Evolutionary conservation across 2,888 invertebrate genomes (phyloP), one percentile per base, ranked within the genome.

Genomic region (Protophormia terraenovae): DNA sequence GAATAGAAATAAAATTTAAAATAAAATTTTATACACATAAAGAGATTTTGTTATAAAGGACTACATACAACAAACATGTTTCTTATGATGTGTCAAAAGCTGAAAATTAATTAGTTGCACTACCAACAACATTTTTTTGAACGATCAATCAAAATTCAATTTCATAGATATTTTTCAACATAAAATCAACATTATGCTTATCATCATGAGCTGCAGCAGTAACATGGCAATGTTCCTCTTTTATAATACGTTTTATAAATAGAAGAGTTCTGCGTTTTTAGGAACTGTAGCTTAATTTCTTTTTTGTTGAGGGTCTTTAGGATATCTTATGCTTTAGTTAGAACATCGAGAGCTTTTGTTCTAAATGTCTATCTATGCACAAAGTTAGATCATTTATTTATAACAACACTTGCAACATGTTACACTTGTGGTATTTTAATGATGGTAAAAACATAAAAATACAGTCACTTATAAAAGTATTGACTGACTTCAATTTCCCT

Each of bases 71-170:
- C 27, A 41, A 27, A 66, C 27, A 27, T 19, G 38, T n/a, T 67
- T 55, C n/a, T 22, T 16, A 27, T 29, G 58, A 78, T 79, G 55
- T 82, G 82, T 71, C 78, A 73, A 55, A 79, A 84, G 67, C 88
- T 87, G 86, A 78, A 89, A 90, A 91, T 92, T 91, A 91, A 91
- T 91, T 92, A 91, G 91, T 90, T 91, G 89, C 90, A 90, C 90
- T 90, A 87, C 88, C 69, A 60, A 78, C 60, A 69, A 69, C 50
- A 47, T 71, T n/a, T n/a, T n/a, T n/a, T n/a, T 89, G 88, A 85
- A 22, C 82, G 90, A 91, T 91, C 92, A 90, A 92, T 91, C 92
- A 91, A 90, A 92, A 91, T 91, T 91, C 75, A 64, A 76, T 76
- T 66, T 58, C 12, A 67, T 38, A 16, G 22, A 5, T 14, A 8